These are phyloP conservation scores for Micropoecilia bifurca DNA, from an alignment of 2,797 vertebrate genomes.

Conservation along the genomic window DNA sequence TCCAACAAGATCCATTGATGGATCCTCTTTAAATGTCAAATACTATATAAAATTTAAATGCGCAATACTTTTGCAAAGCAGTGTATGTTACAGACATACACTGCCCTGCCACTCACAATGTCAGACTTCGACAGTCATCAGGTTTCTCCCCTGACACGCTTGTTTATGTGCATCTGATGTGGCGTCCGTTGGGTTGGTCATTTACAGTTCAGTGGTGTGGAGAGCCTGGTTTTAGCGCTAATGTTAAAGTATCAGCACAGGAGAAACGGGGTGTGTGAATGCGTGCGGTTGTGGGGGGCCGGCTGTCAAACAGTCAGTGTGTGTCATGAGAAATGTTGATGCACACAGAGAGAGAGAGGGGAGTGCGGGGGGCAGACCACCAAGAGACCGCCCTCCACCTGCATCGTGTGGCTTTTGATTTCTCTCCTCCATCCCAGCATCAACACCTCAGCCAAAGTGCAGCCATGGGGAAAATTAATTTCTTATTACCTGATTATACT, in stretches of 20 bases:
- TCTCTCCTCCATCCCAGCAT: conserved; percentile 65
- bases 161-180: conserved; percentile 18
- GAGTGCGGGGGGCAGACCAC: neutral
- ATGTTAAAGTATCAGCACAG: conserved; percentile 37
- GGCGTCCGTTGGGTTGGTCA: conserved; percentile 27
- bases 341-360: conserved; percentile 27
- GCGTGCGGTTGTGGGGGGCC: conserved; percentile 17
- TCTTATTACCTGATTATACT: conserved; percentile 83
- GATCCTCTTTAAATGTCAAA: neutral
- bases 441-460: conserved; percentile 82
- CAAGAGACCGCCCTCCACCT: conserved; percentile 20
- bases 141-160: conserved; percentile 19
- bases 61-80: neutral
- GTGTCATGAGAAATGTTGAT: conserved; percentile 61
- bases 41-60: neutral
- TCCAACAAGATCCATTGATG: neutral
- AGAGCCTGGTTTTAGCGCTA: conserved; percentile 36
- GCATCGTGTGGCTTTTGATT: conserved; percentile 49
- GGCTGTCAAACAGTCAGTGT: conserved; percentile 52
- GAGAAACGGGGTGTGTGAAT: conserved; percentile 31
- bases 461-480: conserved; percentile 86
- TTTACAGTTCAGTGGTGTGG: conserved; percentile 49
- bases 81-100: neutral
- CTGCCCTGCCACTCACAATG: conserved; percentile 33
- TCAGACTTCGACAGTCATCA: conserved; percentile 12